Conservation (phyloP, 2,888 invertebrate species). For the Polia nebulosa region DNA sequence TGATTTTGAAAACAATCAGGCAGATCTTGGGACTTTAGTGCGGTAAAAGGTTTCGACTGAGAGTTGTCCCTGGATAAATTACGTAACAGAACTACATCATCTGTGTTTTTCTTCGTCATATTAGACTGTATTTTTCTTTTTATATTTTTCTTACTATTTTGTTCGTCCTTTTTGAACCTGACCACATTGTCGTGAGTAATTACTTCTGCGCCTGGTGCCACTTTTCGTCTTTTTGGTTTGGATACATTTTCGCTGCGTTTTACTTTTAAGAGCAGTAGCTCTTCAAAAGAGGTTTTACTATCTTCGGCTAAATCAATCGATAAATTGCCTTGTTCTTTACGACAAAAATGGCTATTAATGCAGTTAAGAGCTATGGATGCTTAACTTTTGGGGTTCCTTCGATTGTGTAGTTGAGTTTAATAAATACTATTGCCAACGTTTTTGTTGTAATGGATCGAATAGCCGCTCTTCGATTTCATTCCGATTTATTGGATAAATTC, state of each 20-base stretch:
- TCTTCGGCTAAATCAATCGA: neutral
- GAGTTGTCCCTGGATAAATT: neutral
- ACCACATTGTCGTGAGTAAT: constrained; percentile 13
- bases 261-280: constrained; percentile 13
- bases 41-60: neutral
- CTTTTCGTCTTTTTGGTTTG: constrained; percentile 8
- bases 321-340: neutral
- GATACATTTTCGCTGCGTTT: constrained; percentile 8
- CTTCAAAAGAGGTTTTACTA: constrained; percentile 2
- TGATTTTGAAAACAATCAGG: neutral
- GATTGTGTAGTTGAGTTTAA: neutral
- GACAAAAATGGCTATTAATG: neutral
- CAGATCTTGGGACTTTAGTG: neutral
- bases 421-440: neutral
- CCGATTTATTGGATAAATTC: constrained; percentile 3
- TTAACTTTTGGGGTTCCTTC: neutral
- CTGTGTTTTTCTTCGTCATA: neutral
- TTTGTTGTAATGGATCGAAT: constrained; percentile 6
- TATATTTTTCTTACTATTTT: neutral
- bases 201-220: constrained; percentile 21
- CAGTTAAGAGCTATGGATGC: neutral
- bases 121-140: neutral
- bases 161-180: constrained; percentile 3
- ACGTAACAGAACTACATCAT: constrained; percentile 1
- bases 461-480: constrained; percentile 2